Evolutionary conservation across 2,113 vertebrate genomes (phyloP), one percentile per base, ranked within the genome.

Genomic region (Triplophysa dalaica): DNA sequence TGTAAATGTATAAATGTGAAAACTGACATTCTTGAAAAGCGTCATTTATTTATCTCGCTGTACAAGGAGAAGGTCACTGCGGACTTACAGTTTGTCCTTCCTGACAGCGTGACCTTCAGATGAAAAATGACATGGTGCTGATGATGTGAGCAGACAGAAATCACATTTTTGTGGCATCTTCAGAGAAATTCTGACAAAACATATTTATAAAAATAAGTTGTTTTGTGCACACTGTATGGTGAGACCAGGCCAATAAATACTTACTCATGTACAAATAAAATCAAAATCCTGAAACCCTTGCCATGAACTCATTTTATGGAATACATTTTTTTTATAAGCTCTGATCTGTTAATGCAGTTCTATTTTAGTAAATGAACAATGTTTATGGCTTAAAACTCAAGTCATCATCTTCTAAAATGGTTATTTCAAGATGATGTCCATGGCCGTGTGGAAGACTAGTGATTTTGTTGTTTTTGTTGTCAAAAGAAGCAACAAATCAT

Each of bases 391-490:
- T 45, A 45, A 45, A 45, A 45, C 43, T 12, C 43, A 45, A 45
- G 33, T 38, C 43, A 45, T 45, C 43, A 45, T 45, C 43, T 45
- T 45, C 43, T 45, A 45, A 45, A 45, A 45, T 12, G 11, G 11
- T 45, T 45, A 45, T 45, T 43, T 33, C 3, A 41, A n/a, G 17
- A 7, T 70, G 33, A 70, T 77, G 66, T 92, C 87, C 85, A 63
- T 16, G 33, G 90, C 90, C 52, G 88, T 70, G 19, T 93, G 92
- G 92, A 93, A 93, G 92, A 93, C 92, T 93, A 92, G 91, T 93
- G 92, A 93, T 93, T 93, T 93, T 93, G 92, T 93, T 93, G 92
- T 93, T 93, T 54, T 89, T 43, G 24, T 75, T 85, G 56, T 64
- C 73, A 45, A 63, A 83, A 72, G 75, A 75, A 66, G 92, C 92